These are phyloP conservation scores for Phenganax marumi DNA, from an alignment of 92 coral and sea anemone genomes.

Conservation along the genomic window DNA sequence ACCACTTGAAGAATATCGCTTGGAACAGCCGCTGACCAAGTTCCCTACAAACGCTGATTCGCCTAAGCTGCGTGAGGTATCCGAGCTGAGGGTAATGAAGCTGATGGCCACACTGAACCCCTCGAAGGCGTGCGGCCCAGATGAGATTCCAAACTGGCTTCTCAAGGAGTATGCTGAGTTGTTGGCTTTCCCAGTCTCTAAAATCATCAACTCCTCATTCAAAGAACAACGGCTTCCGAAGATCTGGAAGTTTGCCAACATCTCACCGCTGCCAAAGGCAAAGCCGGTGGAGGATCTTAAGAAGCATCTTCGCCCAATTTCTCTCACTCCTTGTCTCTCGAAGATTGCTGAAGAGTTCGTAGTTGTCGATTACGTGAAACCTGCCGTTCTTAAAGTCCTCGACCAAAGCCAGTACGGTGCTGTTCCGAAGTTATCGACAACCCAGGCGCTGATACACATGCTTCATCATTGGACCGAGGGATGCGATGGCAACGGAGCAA, in stretches of 20 bases:
- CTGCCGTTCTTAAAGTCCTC: too few species aligned
- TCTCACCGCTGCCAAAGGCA: slow-evolving; percentile 31
- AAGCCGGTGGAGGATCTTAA: slow-evolving; percentile 41
- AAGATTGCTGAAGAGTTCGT: too few species aligned
- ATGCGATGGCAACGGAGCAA: background rate
- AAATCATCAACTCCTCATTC: slow-evolving; percentile 11
- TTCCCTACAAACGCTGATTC: background rate
- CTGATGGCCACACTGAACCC: slow-evolving; percentile 4
- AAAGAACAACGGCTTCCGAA: slow-evolving; percentile 18
- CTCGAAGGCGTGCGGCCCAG: slow-evolving; percentile 13
- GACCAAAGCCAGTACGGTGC: too few species aligned
- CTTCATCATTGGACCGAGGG: background rate
- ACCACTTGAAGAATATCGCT: slow-evolving; percentile 44
- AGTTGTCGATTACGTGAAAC: too few species aligned
- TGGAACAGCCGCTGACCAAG: slow-evolving; percentile 34
- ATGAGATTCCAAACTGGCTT: background rate
- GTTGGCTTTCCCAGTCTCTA: slow-evolving; percentile 1
- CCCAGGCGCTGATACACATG: slow-evolving; percentile 46
- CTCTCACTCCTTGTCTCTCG: slow-evolving; percentile 9
- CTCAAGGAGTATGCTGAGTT: slow-evolving; percentile 9
- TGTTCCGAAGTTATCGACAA: slow-evolving; percentile 14
- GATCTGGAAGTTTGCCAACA: slow-evolving; percentile 43
- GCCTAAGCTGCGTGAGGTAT: slow-evolving; percentile 26
- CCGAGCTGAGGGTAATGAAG: background rate
- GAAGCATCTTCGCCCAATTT: slow-evolving; percentile 29